Evolutionary conservation across 2,888 invertebrate genomes (phyloP).

Genomic region (Acronicta alni): DNA sequence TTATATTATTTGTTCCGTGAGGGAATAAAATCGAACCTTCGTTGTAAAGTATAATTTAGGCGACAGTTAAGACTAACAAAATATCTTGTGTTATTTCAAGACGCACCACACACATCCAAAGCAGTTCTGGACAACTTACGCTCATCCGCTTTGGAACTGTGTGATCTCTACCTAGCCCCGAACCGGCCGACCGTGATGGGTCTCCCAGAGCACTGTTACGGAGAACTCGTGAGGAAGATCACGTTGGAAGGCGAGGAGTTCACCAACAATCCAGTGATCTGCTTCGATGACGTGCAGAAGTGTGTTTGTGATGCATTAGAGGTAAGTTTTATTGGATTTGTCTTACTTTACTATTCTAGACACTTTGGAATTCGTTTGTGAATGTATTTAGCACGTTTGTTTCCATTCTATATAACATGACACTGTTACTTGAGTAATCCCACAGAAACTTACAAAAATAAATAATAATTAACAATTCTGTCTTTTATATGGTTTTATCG

Average conservation of each 20-base stretch:
- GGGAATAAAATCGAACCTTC: too few species aligned
- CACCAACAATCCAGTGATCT: slow-evolving; percentile 88
- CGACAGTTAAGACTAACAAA: neutral
- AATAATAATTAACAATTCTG: too few species aligned
- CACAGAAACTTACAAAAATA: too few species aligned
- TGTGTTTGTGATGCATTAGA: slow-evolving; percentile 90
- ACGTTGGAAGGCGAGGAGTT: slow-evolving; percentile 84
- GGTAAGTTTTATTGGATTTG: slow-evolving; percentile 71
- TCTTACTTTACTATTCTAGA: too few species aligned
- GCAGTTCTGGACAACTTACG: slow-evolving; percentile 81
- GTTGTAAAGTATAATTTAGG: too few species aligned
- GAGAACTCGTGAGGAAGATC: slow-evolving; percentile 81
- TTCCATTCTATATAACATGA: too few species aligned
- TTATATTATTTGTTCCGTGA: too few species aligned
- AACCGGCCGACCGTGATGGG: slow-evolving; percentile 75
- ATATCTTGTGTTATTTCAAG: slow-evolving; percentile 56
- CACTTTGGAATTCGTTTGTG: too few species aligned
- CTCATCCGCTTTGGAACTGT: slow-evolving; percentile 81
- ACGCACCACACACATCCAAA: slow-evolving; percentile 78
- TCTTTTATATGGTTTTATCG: too few species aligned
- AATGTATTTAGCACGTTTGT: too few species aligned
- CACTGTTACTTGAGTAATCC: too few species aligned
- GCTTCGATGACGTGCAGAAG: slow-evolving; percentile 96
- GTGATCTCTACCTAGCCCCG: slow-evolving; percentile 80
- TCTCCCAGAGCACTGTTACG: slow-evolving; percentile 75